Percentiles rank a stretch among this genome's conserved stretches.
Conservation (phyloP, 2,888 invertebrate species). For the Torymus aiolomorphi region DNA sequence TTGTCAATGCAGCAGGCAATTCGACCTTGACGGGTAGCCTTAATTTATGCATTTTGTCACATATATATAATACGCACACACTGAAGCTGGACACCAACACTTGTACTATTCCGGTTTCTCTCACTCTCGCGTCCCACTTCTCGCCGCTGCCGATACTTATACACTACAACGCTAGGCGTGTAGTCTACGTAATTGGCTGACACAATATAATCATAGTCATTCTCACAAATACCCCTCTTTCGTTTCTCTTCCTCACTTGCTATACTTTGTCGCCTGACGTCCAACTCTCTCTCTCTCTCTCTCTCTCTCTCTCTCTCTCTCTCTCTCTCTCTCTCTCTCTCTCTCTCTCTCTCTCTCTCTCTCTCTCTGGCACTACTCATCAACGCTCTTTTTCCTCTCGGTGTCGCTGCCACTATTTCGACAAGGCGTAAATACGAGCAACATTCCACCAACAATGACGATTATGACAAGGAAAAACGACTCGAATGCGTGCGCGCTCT, state of each 20-base stretch:
- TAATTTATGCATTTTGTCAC: slow-evolving; percentile 71
- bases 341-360: too few relatives aligned
- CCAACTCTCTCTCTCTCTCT: too few relatives aligned
- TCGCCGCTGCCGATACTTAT: slow-evolving; percentile 40
- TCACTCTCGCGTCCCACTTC: background rate
- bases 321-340: too few relatives aligned
- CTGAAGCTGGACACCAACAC: slow-evolving; percentile 3
- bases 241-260: background rate
- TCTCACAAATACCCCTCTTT: slow-evolving; percentile 9
- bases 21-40: slow-evolving; percentile 73
- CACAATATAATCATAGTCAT: slow-evolving; percentile 36
- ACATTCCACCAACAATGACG: slow-evolving; percentile 41
- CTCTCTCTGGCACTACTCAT: slow-evolving; percentile 14
- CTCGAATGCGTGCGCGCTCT: background rate
- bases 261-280: too few relatives aligned
- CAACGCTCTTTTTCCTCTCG: background rate
- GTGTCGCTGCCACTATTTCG: background rate
- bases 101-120: background rate
- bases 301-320: too few relatives aligned
- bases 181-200: slow-evolving; percentile 32
- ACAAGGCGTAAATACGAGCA: slow-evolving; percentile 23
- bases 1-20: slow-evolving; percentile 72
- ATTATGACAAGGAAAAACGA: slow-evolving; percentile 32
- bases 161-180: slow-evolving; percentile 47
- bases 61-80: slow-evolving; percentile 59